Conservation (phyloP, 2,888 invertebrate genomes). For the Auanema sp. region DNA sequence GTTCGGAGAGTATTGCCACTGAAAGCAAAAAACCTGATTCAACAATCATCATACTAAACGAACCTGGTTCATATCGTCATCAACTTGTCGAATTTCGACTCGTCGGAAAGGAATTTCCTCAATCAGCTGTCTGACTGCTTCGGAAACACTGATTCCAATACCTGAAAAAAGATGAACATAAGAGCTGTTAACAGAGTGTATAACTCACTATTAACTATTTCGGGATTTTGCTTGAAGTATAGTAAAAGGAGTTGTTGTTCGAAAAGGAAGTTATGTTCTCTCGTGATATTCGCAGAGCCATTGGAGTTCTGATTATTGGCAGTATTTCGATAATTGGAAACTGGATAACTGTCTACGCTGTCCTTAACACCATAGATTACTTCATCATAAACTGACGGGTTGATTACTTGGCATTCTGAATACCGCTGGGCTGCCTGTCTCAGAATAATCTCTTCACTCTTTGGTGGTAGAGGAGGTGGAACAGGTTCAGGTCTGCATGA, state of each 20-base stretch:
- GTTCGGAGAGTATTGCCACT: constrained; percentile 1
- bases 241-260: constrained; percentile 42
- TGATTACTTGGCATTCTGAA: background rate
- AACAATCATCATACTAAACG: no score
- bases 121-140: constrained; percentile 5
- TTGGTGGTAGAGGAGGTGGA: constrained; percentile 35
- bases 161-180: constrained; percentile 7
- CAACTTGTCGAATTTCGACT: constrained; percentile 11
- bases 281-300: constrained; percentile 3
- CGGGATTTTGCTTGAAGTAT: constrained; percentile 39
- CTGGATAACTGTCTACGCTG: background rate
- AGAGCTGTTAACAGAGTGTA: background rate
- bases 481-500: constrained; percentile 1
- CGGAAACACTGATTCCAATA: constrained; percentile 32
- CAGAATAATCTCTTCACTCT: constrained; percentile 32
- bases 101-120: constrained; percentile 17
- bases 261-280: constrained; percentile 8
- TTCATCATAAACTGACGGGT: no score
- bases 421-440: constrained; percentile 19
- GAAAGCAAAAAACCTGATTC: background rate
- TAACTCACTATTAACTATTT: constrained; percentile 22
- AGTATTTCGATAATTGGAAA: no score
- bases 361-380: no score
- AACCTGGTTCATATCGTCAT: constrained; percentile 7
- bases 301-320: background rate